Conservation (phyloP, 2,113 vertebrate species). For the Trogon surrucura region DNA sequence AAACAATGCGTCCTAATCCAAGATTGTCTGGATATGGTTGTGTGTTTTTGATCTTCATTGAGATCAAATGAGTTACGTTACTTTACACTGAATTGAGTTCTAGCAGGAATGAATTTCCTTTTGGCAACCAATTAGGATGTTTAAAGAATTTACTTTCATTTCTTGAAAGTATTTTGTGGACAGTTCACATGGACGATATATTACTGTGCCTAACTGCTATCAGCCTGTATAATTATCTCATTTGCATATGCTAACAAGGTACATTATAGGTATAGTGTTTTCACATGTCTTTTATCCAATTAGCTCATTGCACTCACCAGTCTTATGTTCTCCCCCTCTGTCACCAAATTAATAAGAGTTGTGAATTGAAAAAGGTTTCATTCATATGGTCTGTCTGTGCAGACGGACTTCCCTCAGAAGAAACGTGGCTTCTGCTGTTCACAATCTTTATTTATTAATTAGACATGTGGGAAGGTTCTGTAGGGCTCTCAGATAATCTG, state of each 20-base stretch:
- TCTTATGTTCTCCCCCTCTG: slow-evolving; percentile 30
- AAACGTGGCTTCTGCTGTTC: slow-evolving; percentile 26
- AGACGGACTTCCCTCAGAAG: slow-evolving; percentile 27
- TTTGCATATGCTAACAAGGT: slow-evolving; percentile 70
- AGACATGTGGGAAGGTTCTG: not conserved
- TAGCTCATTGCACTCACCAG: slow-evolving; percentile 30
- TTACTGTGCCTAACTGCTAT: slow-evolving; percentile 54
- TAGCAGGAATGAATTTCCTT: slow-evolving; percentile 60
- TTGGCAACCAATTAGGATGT: slow-evolving; percentile 65
- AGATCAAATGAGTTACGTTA: slow-evolving; percentile 39
- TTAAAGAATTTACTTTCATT: slow-evolving; percentile 63
- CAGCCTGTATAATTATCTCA: slow-evolving; percentile 38
- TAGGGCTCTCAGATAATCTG: not conserved
- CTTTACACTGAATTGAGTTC: slow-evolving; percentile 29
- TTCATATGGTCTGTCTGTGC: slow-evolving; percentile 43
- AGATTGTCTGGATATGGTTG: slow-evolving; percentile 12
- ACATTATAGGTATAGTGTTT: slow-evolving; percentile 44
- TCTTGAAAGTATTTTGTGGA: slow-evolving; percentile 49
- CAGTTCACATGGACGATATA: slow-evolving; percentile 37
- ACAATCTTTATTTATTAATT: slow-evolving; percentile 4
- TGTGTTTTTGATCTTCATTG: slow-evolving; percentile 44
- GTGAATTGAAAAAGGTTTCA: slow-evolving; percentile 55
- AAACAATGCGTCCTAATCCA: slow-evolving; percentile 5
- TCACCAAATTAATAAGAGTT: slow-evolving; percentile 47
- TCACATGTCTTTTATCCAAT: slow-evolving; percentile 63